phyloP scores from a whole-genome alignment of 2,888 invertebrate genomes.

The Caenorhabditis sp. region DNA sequence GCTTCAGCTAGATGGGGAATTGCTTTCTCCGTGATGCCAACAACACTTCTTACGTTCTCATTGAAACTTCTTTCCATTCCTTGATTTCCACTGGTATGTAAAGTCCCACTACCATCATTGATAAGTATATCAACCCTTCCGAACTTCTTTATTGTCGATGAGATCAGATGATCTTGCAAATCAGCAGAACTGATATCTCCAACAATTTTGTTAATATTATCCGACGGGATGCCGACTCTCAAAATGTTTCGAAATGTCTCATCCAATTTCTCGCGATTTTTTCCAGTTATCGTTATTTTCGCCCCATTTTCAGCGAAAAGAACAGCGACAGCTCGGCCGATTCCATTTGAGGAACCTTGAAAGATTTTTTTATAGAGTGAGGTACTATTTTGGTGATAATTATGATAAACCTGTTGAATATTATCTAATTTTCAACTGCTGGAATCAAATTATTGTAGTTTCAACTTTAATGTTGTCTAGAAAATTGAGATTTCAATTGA shows the following conservation, averaged over 20 bases:
- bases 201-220: conserved; percentile 19
- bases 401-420: too few species aligned
- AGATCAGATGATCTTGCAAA: conserved; percentile 9
- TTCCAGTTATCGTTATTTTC: conserved; percentile 45
- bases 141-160: conserved; percentile 15
- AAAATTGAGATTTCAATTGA: too few species aligned
- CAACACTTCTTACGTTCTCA: conserved; percentile 13
- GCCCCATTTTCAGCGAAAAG: conserved; percentile 39
- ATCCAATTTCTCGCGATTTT: conserved; percentile 7
- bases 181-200: too few species aligned
- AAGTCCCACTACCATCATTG: conserved; percentile 16
- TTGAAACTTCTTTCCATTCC: conserved; percentile 10
- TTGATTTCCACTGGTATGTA: conserved; percentile 6
- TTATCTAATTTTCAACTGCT: too few species aligned
- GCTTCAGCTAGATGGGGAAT: conserved; percentile 10
- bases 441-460: too few species aligned
- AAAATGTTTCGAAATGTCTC: conserved; percentile 24
- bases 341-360: conserved; percentile 51
- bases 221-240: conserved; percentile 19
- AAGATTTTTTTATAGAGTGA: too few species aligned
- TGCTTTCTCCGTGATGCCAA: conserved; percentile 26
- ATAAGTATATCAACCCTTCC: conserved; percentile 24
- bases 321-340: conserved; percentile 44
- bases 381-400: too few species aligned
- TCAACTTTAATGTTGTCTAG: too few species aligned